These are phyloP conservation scores for Acrocephalus arundinaceus DNA, from an alignment of 2,113 vertebrate species.

Conservation along the genomic window DNA sequence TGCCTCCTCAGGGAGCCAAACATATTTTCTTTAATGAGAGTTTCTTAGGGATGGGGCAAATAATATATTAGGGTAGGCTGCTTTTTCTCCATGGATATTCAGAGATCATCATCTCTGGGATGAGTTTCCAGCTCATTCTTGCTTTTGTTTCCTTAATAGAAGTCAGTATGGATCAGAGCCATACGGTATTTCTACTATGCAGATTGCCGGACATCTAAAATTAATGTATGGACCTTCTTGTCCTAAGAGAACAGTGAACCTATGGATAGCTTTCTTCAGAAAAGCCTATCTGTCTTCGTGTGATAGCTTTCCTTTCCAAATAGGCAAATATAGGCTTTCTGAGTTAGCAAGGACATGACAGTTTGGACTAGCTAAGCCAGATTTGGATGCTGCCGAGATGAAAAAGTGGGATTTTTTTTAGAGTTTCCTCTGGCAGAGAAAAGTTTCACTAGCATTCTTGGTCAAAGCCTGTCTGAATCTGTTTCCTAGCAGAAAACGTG, in stretches of 20 bases:
- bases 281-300: background rate
- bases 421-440: slow-evolving; percentile 31
- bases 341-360: background rate
- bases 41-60: background rate
- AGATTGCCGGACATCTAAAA: background rate
- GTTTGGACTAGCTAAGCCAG: slow-evolving; percentile 43
- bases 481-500: slow-evolving; percentile 40
- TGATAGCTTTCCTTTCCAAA: background rate
- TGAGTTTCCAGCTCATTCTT: slow-evolving; percentile 37
- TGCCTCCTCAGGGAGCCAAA: background rate
- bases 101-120: slow-evolving; percentile 5
- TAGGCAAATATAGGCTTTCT: background rate
- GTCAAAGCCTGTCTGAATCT: slow-evolving; percentile 34
- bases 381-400: background rate
- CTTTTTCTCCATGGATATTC: slow-evolving; percentile 19
- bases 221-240: background rate
- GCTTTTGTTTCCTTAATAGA: slow-evolving; percentile 36
- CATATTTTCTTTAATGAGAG: background rate
- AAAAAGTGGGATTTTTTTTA: background rate
- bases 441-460: slow-evolving; percentile 12
- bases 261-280: background rate
- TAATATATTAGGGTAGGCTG: background rate
- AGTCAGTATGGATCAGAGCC: slow-evolving; percentile 10
- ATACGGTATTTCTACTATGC: background rate
- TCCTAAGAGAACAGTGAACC: background rate